Evolutionary conservation across 2,113 vertebrate species (phyloP).

Genomic region (Eclectus roratus): DNA sequence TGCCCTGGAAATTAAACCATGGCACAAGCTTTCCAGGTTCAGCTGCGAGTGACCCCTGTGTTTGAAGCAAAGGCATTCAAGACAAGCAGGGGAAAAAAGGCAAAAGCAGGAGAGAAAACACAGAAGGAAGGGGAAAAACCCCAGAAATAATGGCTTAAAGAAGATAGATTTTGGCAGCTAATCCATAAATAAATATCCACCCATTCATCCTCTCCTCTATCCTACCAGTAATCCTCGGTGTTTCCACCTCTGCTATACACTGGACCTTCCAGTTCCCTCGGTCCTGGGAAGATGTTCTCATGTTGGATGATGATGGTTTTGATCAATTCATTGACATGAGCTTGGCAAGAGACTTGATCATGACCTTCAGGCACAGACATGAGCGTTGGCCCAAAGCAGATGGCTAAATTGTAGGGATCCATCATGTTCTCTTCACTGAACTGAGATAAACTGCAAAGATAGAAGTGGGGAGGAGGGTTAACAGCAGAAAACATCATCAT

Average conservation of each 20-base stretch:
- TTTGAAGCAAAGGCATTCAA: background rate
- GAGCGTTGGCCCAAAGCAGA: slow-evolving; percentile 96
- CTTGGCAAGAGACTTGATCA: slow-evolving; percentile 97
- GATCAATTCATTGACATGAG: slow-evolving; percentile 97
- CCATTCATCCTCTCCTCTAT: background rate
- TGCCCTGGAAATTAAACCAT: slow-evolving; percentile 9
- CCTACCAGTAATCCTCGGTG: slow-evolving; percentile 92
- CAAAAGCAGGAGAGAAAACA: background rate
- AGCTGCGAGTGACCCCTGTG: background rate
- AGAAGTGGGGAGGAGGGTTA: background rate
- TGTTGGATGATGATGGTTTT: slow-evolving; percentile 99
- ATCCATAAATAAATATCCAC: background rate
- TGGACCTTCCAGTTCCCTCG: slow-evolving; percentile 88
- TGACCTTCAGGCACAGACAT: slow-evolving; percentile 96
- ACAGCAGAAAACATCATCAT: background rate
- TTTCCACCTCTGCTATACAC: slow-evolving; percentile 84
- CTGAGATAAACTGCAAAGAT: slow-evolving; percentile 88
- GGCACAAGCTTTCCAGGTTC: slow-evolving; percentile 37
- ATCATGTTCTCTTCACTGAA: slow-evolving; percentile 99
- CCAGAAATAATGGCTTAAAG: background rate
- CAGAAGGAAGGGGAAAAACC: rapidly evolving
- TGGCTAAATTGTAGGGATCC: slow-evolving; percentile 99
- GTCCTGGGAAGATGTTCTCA: slow-evolving; percentile 89
- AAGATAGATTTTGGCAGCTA: background rate
- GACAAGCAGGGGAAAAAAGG: background rate